A percentile compares a stretch with the other conserved stretches of the same genome.
These are phyloP conservation scores for Sialis fuliginosa DNA, from an alignment of 2,888 invertebrate genomes.

Conservation along the genomic window DNA sequence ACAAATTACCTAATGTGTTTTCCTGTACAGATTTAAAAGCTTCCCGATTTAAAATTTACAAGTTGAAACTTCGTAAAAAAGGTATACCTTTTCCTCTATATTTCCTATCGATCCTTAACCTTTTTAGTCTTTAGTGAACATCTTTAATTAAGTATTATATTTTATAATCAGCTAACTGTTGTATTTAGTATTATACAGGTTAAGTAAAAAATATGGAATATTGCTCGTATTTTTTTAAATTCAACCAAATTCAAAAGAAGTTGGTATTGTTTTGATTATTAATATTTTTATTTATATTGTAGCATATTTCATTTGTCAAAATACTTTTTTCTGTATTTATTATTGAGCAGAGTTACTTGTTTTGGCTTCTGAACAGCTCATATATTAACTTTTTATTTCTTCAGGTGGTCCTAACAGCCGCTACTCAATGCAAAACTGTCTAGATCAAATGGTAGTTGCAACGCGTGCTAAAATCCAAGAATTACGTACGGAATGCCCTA, in stretches of 20 bases:
- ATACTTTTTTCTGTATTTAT: neutral
- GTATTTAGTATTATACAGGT: too few species aligned
- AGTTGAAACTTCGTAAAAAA: constrained; percentile 1
- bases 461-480: constrained; percentile 56
- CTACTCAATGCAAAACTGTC: constrained; percentile 32
- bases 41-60: neutral
- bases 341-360: neutral
- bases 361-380: too few species aligned
- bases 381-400: neutral
- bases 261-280: too few species aligned
- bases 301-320: neutral
- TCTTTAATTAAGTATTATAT: too few species aligned
- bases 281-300: too few species aligned
- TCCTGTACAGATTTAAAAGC: neutral
- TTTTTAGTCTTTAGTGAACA: neutral
- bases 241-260: too few species aligned
- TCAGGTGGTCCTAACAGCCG: constrained; percentile 14
- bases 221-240: too few species aligned
- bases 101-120: neutral
- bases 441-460: constrained; percentile 44
- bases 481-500: constrained; percentile 43
- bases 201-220: too few species aligned
- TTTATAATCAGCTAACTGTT: too few species aligned
- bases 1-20: constrained; percentile 6
- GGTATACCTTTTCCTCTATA: neutral